These are phyloP conservation scores for Stratiomys singularior DNA, from an alignment of 2,888 invertebrate genomes.

Conservation along the genomic window DNA sequence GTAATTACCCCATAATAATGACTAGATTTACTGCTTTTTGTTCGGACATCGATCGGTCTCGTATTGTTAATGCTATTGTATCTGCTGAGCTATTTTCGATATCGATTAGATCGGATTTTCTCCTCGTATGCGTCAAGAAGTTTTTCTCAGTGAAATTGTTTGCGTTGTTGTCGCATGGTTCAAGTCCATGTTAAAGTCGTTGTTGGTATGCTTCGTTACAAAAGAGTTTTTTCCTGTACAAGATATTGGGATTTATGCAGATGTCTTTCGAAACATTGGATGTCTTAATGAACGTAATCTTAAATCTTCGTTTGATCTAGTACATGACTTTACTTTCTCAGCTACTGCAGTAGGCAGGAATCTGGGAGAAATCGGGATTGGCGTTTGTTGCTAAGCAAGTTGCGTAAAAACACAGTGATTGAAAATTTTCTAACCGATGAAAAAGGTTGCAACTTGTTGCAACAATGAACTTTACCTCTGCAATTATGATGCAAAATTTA, in stretches of 20 bases:
- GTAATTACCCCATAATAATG: slow-evolving; percentile 49
- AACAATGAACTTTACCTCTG: too few species aligned
- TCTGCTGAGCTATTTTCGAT: slow-evolving; percentile 10
- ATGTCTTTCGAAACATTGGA: not conserved
- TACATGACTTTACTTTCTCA: too few species aligned
- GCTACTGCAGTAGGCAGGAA: too few species aligned
- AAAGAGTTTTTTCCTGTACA: not conserved
- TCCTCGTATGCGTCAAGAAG: slow-evolving; percentile 2
- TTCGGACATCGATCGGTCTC: slow-evolving; percentile 16
- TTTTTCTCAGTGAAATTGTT: not conserved
- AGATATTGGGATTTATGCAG: not conserved
- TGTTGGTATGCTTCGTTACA: not conserved
- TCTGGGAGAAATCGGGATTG: too few species aligned
- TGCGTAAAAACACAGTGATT: too few species aligned
- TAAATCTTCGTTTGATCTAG: not conserved
- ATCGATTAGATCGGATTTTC: slow-evolving; percentile 26
- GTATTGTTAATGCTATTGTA: slow-evolving; percentile 17
- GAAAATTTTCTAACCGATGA: too few species aligned
- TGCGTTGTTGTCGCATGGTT: not conserved
- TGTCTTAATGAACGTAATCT: slow-evolving; percentile 11
- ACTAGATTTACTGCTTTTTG: slow-evolving; percentile 49
- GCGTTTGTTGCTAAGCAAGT: too few species aligned
- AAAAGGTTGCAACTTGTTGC: too few species aligned
- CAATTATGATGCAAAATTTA: too few species aligned
- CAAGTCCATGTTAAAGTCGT: not conserved